Evolutionary conservation across 2,888 invertebrate genomes (phyloP).

Genomic region (Pteria penguin): DNA sequence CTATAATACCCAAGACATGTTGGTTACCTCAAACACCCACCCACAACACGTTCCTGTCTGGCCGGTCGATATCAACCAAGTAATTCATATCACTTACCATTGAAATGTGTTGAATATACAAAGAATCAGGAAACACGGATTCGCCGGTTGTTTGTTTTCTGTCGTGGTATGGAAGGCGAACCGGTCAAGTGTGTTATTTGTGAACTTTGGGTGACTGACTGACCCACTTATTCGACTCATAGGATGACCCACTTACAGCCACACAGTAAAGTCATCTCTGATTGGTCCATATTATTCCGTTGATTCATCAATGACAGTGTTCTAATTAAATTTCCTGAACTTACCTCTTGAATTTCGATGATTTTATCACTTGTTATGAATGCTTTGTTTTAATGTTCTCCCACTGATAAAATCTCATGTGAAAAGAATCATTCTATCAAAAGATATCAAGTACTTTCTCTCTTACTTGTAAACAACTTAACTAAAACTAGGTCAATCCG

Average conservation of each 20-base stretch:
- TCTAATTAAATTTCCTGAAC: not conserved
- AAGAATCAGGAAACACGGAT: not conserved
- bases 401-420: too few species aligned
- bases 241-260: constrained; percentile 53
- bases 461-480: not conserved
- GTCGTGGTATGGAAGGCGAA: constrained; percentile 1
- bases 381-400: too few species aligned
- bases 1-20: too few species aligned
- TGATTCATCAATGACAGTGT: not conserved
- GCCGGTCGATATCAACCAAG: too few species aligned
- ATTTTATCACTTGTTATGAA: too few species aligned
- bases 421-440: too few species aligned
- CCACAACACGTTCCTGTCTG: too few species aligned
- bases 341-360: too few species aligned
- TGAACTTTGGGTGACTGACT: constrained; percentile 69
- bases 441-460: not conserved
- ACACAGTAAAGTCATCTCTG: constrained; percentile 33
- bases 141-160: not conserved
- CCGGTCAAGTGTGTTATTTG: constrained; percentile 45
- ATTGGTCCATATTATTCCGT: constrained; percentile 42
- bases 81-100: too few species aligned
- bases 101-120: not conserved
- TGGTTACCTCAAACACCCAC: too few species aligned
- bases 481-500: constrained; percentile 33
- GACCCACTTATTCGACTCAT: constrained; percentile 64